Percentiles rank a stretch among this genome's conserved stretches.
Evolutionary conservation across 2,797 vertebrate species (phyloP).

Genomic region (Semaprochilodus insignis): DNA sequence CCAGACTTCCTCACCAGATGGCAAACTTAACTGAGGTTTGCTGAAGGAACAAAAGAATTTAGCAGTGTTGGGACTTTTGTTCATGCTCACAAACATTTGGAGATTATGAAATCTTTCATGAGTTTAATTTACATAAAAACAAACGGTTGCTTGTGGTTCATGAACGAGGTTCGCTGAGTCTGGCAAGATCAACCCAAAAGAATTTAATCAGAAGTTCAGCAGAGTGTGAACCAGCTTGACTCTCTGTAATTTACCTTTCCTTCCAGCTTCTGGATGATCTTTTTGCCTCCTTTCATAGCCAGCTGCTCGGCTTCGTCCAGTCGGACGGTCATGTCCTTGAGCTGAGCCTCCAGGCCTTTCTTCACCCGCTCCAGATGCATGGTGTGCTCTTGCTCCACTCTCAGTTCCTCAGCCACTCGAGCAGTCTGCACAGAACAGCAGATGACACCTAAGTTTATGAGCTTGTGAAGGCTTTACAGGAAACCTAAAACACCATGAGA

Average conservation of each 20-base stretch:
- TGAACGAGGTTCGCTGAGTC: too few relatives aligned
- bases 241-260: conserved; percentile 71
- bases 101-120: too few relatives aligned
- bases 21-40: too few relatives aligned
- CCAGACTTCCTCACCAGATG: too few relatives aligned
- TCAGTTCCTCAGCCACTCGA: conserved; percentile 80
- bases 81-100: too few relatives aligned
- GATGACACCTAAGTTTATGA: not conserved
- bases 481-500: not conserved
- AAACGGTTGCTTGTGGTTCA: too few relatives aligned
- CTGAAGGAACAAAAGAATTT: too few relatives aligned
- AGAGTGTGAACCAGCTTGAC: not conserved
- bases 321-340: conserved; percentile 78
- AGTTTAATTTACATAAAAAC: too few relatives aligned
- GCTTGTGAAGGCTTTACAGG: not conserved
- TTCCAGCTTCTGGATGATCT: conserved; percentile 85
- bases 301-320: conserved; percentile 85
- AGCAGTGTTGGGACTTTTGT: too few relatives aligned
- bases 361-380: conserved; percentile 82
- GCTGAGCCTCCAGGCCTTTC: conserved; percentile 82
- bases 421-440: conserved; percentile 66
- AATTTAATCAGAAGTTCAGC: not conserved
- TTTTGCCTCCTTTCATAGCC: conserved; percentile 84
- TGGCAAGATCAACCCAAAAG: not conserved
- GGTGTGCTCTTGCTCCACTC: conserved; percentile 82